A percentile compares a stretch with the other conserved stretches of the same genome.
Evolutionary conservation across 2,888 invertebrate species (phyloP).

Genomic region (Melanargia galathea): DNA sequence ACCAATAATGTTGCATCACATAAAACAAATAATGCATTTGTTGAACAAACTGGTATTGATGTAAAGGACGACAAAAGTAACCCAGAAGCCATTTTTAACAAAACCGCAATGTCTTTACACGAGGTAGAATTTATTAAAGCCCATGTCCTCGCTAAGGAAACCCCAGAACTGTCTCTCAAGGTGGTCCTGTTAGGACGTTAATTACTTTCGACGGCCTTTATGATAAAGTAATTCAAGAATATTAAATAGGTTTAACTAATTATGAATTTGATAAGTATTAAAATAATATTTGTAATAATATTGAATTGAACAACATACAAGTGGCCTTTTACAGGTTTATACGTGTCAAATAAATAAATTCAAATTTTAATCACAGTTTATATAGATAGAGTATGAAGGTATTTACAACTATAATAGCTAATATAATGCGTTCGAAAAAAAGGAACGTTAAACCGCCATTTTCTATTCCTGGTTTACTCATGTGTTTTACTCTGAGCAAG

Average conservation of each 20-base stretch:
- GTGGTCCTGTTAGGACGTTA: conserved; percentile 57
- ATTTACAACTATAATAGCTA: no score
- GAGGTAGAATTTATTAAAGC: conserved; percentile 33
- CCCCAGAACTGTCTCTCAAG: conserved; percentile 62
- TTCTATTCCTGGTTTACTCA: no score
- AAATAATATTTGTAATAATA: neutral
- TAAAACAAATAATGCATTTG: no score
- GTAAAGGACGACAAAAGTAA: neutral
- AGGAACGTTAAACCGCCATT: no score
- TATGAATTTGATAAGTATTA: neutral
- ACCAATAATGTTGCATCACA: no score
- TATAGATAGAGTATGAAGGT: no score
- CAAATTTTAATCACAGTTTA: no score
- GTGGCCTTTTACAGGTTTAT: no score
- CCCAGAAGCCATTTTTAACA: conserved; percentile 35
- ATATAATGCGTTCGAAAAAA: no score
- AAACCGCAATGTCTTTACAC: conserved; percentile 44
- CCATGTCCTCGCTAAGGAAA: conserved; percentile 57
- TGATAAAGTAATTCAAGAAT: conserved; percentile 38
- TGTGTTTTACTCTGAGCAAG: neutral
- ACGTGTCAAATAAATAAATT: no score
- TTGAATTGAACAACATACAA: neutral
- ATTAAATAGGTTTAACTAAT: neutral
- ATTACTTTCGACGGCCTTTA: conserved; percentile 67
- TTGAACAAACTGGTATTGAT: neutral